phyloP scores from a whole-genome alignment of 2,113 vertebrate species.

The Microcebus lehilahytsara region DNA sequence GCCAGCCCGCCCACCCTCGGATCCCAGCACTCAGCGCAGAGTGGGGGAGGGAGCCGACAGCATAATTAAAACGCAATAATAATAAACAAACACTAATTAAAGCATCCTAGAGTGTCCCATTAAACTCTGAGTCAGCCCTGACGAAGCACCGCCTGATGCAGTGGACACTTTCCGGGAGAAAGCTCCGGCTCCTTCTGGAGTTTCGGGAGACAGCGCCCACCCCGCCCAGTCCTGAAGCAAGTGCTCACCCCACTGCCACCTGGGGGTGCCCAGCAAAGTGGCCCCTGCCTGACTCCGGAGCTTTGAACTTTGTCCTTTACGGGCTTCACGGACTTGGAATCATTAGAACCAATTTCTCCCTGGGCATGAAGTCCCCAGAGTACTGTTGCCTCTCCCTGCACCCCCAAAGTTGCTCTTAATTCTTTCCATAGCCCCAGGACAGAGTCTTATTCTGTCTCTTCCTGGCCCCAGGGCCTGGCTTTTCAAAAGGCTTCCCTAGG shows the following conservation, averaged over 20 bases:
- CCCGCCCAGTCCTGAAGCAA: too few relatives aligned
- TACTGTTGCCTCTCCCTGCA: too few relatives aligned
- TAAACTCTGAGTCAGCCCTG: slow-evolving; percentile 56
- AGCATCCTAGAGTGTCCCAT: slow-evolving; percentile 21
- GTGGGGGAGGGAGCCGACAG: not conserved
- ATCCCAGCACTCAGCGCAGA: not conserved
- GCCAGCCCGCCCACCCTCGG: not conserved
- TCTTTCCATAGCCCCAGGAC: not conserved
- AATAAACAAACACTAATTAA: slow-evolving; percentile 63
- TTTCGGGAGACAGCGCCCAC: fast-evolving
- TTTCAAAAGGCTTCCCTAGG: not conserved
- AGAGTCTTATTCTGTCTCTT: not conserved
- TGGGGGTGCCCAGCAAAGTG: not conserved
- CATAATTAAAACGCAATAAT: slow-evolving; percentile 56
- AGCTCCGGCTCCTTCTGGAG: not conserved
- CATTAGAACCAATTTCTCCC: not conserved
- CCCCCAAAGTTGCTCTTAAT: not conserved
- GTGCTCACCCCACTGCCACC: too few relatives aligned
- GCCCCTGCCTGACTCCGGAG: not conserved
- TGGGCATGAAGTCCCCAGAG: not conserved
- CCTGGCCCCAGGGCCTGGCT: not conserved
- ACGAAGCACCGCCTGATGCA: fast-evolving
- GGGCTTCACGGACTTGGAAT: not conserved
- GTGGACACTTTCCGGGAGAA: not conserved
- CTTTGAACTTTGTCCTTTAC: not conserved